These are phyloP conservation scores for Leptatherina wallacei DNA, from an alignment of 2,797 vertebrate species.

Conservation along the genomic window DNA sequence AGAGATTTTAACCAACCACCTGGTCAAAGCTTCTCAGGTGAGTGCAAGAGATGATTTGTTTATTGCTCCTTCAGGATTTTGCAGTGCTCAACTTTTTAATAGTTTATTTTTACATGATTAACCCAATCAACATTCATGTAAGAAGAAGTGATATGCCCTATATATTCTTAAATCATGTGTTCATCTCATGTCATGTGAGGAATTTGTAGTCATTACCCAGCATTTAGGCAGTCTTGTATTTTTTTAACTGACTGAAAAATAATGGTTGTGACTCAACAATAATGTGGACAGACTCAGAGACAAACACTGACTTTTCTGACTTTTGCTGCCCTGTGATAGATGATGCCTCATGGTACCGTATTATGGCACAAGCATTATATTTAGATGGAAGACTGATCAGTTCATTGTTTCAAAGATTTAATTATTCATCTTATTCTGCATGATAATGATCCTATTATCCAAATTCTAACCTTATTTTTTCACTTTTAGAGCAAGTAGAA, in stretches of 20 bases:
- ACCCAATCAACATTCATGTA: background rate
- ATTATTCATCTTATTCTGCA: no score
- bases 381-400: background rate
- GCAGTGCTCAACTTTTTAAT: background rate
- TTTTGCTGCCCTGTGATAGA: conserved; percentile 13
- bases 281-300: conserved; percentile 21
- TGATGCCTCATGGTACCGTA: conserved; percentile 2
- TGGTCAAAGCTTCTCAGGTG: conserved; percentile 63
- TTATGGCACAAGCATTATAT: background rate
- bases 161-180: background rate
- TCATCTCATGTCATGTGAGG: conserved; percentile 4
- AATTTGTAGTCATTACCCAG: conserved; percentile 24
- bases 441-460: no score
- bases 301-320: conserved; percentile 35
- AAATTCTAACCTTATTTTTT: no score
- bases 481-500: no score
- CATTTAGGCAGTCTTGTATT: conserved; percentile 11
- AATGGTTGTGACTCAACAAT: conserved; percentile 68
- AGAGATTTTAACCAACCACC: conserved; percentile 60
- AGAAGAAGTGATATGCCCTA: background rate
- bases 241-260: conserved; percentile 27
- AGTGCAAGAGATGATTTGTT: conserved; percentile 37
- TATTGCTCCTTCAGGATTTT: background rate
- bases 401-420: background rate
- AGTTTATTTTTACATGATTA: background rate